Base-by-base conservation (phyloP, 2,113 vertebrate species). In the Accipiter cooperii region DNA sequence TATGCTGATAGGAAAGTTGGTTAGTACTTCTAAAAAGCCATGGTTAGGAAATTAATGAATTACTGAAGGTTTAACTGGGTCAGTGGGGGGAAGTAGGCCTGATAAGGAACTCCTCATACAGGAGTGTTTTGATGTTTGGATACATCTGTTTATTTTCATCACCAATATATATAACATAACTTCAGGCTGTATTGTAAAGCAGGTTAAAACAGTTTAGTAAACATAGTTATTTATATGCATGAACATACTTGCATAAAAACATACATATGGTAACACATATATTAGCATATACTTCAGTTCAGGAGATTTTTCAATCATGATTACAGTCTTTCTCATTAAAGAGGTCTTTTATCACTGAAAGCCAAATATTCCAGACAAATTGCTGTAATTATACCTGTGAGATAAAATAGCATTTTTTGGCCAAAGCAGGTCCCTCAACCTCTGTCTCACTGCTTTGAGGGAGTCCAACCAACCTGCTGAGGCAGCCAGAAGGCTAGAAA, bases 131-230 rank as follows among this genome's bases (percentile, higher is more conserved):
- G 75, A 38, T 91, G 93, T 92, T 90, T 93, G 85, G 51, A 63
- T 84, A 25, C 80, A 71, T 95, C 84, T 94, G 84, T 94, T 94
- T 96, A 71, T 97, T 96, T 89, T 76, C 69, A 86, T 92, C 66
- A 57, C 60, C 73, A 75, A 55, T 36, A 76, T 36, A 95, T 95
- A 96, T 96, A 94, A 97, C 93, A 87, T 90, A 87, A 93, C 84
- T 92, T 29, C 80, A 70, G 91, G 91, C 80, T 95, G 86, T 57
- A 58, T 38, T 95, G 70, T 46, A 20, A 68, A 89, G 84, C 74
- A 76, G 74, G 81, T 95, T 66, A 51, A 93, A 96, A 38, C 10
- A 78, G 31, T 92, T 90, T 84, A 71, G 86, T 96, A 95, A 97
- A 97, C 90, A 94, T 4, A 80, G 82, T 84, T 87, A 89, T 96